A percentile compares a stretch with the other conserved stretches of the same genome.
phyloP scores from a whole-genome alignment of 2,113 vertebrate species.

The Spea bombifrons region DNA sequence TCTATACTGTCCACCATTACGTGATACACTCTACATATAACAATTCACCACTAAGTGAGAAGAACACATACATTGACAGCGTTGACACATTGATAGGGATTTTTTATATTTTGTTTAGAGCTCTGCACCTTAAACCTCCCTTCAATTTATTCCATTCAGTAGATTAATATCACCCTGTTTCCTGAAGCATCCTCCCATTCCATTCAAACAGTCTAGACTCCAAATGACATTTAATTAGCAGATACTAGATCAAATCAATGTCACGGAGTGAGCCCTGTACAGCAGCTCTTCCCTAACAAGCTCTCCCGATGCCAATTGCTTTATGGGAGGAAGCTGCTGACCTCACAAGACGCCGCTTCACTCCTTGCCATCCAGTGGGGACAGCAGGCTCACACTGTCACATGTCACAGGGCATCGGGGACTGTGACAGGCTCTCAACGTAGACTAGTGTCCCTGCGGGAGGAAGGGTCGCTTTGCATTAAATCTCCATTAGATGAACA shows the following conservation, averaged over 20 bases:
- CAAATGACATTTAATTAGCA: conserved; percentile 28
- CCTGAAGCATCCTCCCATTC: neutral
- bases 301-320: neutral
- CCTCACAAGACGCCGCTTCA: conserved; percentile 31
- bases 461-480: conserved; percentile 36
- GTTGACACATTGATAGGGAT: too few species aligned
- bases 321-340: conserved; percentile 31
- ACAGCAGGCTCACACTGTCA: conserved; percentile 22
- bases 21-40: too few species aligned
- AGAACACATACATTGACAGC: too few species aligned
- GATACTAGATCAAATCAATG: conserved; percentile 6
- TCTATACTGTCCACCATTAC: too few species aligned
- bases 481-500: conserved; percentile 27
- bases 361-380: conserved; percentile 28
- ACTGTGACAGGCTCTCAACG: conserved; percentile 27
- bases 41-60: too few species aligned
- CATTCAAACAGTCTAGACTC: neutral
- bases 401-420: conserved; percentile 41
- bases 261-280: conserved; percentile 2
- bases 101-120: too few species aligned
- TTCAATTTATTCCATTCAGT: neutral
- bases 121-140: too few species aligned
- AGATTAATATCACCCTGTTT: neutral
- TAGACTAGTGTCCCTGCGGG: conserved; percentile 9
- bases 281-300: conserved; percentile 26